These are phyloP conservation scores for Blastobasis adustella DNA, from an alignment of 2,888 invertebrate species.

Conservation along the genomic window DNA sequence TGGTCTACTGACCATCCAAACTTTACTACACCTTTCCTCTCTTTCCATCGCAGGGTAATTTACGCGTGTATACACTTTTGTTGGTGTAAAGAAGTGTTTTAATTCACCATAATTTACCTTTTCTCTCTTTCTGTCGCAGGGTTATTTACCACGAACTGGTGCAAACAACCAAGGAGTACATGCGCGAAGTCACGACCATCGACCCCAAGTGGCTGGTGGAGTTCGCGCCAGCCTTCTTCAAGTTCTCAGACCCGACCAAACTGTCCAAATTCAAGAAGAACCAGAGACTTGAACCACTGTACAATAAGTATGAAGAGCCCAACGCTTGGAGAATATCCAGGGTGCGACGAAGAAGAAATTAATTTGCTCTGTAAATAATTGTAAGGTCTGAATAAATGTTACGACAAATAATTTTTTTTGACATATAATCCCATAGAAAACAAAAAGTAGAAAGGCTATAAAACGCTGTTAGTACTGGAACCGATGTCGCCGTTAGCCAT, in stretches of 20 bases:
- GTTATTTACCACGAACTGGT: slow-evolving; percentile 99
- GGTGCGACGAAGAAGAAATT: slow-evolving; percentile 90
- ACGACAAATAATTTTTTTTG: not conserved
- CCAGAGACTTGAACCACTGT: slow-evolving; percentile 96
- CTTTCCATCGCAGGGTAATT: no score
- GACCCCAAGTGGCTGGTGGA: slow-evolving; percentile 99
- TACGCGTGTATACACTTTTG: no score
- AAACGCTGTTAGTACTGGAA: no score
- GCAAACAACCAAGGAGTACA: slow-evolving; percentile 99
- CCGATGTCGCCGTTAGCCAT: no score
- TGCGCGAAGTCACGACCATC: slow-evolving; percentile 97
- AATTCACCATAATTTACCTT: not conserved
- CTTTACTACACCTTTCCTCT: no score
- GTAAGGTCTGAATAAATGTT: not conserved
- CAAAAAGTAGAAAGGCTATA: no score
- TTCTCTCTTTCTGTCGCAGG: slow-evolving; percentile 60
- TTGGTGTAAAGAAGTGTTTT: no score
- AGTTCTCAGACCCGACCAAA: slow-evolving; percentile 98
- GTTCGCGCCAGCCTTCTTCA: slow-evolving; percentile 99
- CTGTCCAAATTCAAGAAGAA: slow-evolving; percentile 99
- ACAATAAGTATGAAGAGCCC: slow-evolving; percentile 99
- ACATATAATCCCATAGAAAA: no score
- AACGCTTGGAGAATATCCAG: slow-evolving; percentile 99
- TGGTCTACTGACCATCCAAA: no score
- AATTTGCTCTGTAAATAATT: slow-evolving; percentile 23